phyloP scores from a whole-genome alignment of 1,140 invertebrate genomes.

The Habropoda laboriosa region DNA sequence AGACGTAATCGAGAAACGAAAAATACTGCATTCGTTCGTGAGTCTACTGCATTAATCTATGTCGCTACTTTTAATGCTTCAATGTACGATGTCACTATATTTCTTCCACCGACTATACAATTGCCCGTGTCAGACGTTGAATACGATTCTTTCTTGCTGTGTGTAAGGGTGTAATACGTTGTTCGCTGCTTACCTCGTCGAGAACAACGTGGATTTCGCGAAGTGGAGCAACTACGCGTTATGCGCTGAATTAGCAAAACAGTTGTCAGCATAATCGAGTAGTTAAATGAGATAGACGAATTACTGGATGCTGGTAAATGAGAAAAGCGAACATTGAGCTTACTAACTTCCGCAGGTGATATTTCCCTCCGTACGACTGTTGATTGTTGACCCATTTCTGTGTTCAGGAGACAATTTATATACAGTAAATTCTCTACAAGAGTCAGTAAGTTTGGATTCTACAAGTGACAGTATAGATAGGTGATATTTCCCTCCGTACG shows the following conservation, averaged over 20 bases:
- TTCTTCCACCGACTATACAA: no score
- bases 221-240: not conserved
- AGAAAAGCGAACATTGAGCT: slow-evolving; percentile 35
- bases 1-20: no score
- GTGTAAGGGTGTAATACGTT: not conserved
- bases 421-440: no score
- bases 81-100: no score
- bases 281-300: slow-evolving; percentile 43
- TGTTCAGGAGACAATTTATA: not conserved
- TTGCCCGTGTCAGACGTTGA: no score
- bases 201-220: not conserved
- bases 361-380: slow-evolving; percentile 35
- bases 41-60: no score
- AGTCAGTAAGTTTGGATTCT: no score
- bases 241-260: slow-evolving; percentile 31
- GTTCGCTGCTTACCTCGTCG: not conserved
- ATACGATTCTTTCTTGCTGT: not conserved
- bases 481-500: slow-evolving; percentile 32
- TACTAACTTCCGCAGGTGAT: slow-evolving; percentile 21
- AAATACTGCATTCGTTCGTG: no score
- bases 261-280: slow-evolving; percentile 45
- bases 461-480: no score
- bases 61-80: no score
- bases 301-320: slow-evolving; percentile 30
- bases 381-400: slow-evolving; percentile 45